Conservation (phyloP, 1,140 invertebrate species). For the Nasonia giraulti region DNA sequence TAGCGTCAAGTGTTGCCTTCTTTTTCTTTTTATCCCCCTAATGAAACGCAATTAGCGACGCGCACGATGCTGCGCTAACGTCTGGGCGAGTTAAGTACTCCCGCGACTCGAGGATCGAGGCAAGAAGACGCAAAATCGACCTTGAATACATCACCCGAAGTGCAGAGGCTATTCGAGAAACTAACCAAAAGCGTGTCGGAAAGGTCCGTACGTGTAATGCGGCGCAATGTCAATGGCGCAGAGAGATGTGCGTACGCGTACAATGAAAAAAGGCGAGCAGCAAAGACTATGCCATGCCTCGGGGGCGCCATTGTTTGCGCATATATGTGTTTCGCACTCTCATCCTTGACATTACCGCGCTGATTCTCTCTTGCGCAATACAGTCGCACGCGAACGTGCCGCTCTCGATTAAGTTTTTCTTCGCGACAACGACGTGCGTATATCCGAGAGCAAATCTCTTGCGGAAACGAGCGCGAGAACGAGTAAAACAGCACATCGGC, state of each 20-base stretch:
- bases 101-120: background rate
- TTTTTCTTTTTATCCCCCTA: background rate
- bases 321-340: background rate
- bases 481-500: background rate
- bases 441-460: too few relatives aligned
- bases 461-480: background rate
- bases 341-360: background rate
- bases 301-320: background rate
- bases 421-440: background rate
- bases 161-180: background rate
- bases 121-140: background rate
- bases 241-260: background rate
- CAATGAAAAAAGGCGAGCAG: background rate
- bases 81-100: slow-evolving; percentile 24
- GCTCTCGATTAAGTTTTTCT: background rate
- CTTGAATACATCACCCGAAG: background rate
- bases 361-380: background rate
- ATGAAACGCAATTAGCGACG: slow-evolving; percentile 31
- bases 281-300: background rate
- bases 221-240: background rate
- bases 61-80: slow-evolving; percentile 24
- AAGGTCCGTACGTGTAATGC: background rate
- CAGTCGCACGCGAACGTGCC: background rate
- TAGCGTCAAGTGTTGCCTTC: background rate
- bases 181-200: background rate